phyloP scores from a whole-genome alignment of 2,888 invertebrate genomes.

The Melangyna quadrimaculata region DNA sequence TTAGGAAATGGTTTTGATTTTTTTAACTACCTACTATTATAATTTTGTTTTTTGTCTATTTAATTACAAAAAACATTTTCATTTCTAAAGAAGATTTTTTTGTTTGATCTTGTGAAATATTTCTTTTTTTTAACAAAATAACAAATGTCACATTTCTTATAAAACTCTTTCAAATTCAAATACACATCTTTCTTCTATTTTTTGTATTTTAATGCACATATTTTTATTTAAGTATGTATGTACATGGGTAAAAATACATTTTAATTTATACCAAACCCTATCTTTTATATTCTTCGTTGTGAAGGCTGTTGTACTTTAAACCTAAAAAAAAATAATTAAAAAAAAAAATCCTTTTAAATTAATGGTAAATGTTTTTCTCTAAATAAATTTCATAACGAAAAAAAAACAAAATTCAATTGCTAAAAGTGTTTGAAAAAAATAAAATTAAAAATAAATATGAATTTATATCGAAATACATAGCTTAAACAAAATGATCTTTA shows the following conservation, averaged over 20 bases:
- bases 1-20: too few species aligned
- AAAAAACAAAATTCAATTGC: neutral
- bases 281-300: neutral
- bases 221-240: neutral
- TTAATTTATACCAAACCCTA: neutral
- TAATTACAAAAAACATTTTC: too few species aligned
- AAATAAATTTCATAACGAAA: neutral
- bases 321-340: neutral
- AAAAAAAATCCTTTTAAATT: neutral
- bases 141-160: too few species aligned
- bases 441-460: constrained; percentile 1
- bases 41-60: too few species aligned
- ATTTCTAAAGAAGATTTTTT: too few species aligned
- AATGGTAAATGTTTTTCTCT: constrained; percentile 19
- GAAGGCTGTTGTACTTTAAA: neutral
- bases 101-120: too few species aligned
- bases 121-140: too few species aligned
- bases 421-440: neutral
- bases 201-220: neutral
- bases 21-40: too few species aligned
- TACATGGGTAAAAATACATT: neutral
- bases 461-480: constrained; percentile 27
- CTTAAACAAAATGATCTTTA: constrained; percentile 1
- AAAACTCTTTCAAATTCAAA: too few species aligned
- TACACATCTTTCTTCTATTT: too few species aligned